A percentile compares a stretch with the other conserved stretches of the same genome.
Conservation (phyloP, 2,888 invertebrate genomes). For the Agrotis exclamationis region DNA sequence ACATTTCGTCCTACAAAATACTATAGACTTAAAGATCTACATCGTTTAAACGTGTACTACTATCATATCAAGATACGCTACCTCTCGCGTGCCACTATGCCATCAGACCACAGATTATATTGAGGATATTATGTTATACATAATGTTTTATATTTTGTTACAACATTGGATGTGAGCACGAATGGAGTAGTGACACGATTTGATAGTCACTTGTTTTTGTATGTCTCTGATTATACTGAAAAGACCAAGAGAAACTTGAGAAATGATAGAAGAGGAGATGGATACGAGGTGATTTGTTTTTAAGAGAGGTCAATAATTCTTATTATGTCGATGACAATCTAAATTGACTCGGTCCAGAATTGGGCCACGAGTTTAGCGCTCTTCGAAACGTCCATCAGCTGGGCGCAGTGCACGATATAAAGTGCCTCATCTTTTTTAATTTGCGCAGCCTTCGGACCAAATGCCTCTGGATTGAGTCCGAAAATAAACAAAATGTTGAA, state of each 20-base stretch:
- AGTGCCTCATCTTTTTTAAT: no score
- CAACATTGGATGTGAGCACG: constrained; percentile 32
- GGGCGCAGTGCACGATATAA: no score
- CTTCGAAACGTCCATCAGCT: no score
- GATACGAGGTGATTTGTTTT: not conserved
- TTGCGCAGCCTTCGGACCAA: no score
- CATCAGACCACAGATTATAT: constrained; percentile 41
- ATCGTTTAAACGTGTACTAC: constrained; percentile 13
- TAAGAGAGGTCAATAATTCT: no score
- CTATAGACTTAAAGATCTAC: constrained; percentile 9
- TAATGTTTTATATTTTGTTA: constrained; percentile 52
- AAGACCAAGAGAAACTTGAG: not conserved
- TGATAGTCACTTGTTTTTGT: constrained; percentile 15
- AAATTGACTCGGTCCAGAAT: no score
- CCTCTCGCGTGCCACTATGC: constrained; percentile 50
- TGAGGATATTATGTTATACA: constrained; percentile 52
- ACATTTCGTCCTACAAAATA: not conserved
- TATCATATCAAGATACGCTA: constrained; percentile 40
- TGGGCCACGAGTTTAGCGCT: no score
- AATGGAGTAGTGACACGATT: constrained; percentile 44
- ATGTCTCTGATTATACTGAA: not conserved
- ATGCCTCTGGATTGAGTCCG: no score
- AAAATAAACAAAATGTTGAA: no score
- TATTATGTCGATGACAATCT: no score
- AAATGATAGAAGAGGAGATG: not conserved